A percentile compares a stretch with the other conserved stretches of the same genome.
These are phyloP conservation scores for Catharus bicknelli DNA, from an alignment of 2,113 vertebrate species.

Conservation along the genomic window DNA sequence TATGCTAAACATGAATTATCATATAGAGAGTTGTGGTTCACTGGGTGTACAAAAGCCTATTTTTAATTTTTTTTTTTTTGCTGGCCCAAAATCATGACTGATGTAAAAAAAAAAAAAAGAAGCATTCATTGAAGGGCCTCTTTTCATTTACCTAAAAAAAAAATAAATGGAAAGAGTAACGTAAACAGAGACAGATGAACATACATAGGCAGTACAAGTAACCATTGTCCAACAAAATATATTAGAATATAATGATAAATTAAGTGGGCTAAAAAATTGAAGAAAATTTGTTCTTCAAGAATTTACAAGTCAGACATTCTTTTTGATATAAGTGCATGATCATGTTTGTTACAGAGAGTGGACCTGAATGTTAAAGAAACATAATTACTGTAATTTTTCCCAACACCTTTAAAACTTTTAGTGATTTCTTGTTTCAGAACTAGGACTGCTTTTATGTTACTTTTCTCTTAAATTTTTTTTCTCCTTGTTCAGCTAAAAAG, in stretches of 20 bases:
- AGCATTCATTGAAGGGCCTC: background rate
- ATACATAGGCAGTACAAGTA: background rate
- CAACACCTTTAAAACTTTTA: background rate
- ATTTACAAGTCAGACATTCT: background rate
- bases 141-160: background rate
- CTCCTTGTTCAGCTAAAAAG: background rate
- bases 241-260: background rate
- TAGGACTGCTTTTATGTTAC: background rate
- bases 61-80: background rate
- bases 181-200: background rate
- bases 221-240: background rate
- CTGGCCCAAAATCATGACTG: background rate
- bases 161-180: background rate
- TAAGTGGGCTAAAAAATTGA: background rate
- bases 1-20: background rate
- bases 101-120: background rate
- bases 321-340: background rate
- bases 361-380: background rate
- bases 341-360: background rate
- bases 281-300: background rate
- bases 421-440: background rate
- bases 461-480: background rate
- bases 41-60: background rate
- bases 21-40: background rate
- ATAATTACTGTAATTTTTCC: background rate